Conservation (phyloP, 2,113 vertebrate species). For the Agapornis roseicollis region DNA sequence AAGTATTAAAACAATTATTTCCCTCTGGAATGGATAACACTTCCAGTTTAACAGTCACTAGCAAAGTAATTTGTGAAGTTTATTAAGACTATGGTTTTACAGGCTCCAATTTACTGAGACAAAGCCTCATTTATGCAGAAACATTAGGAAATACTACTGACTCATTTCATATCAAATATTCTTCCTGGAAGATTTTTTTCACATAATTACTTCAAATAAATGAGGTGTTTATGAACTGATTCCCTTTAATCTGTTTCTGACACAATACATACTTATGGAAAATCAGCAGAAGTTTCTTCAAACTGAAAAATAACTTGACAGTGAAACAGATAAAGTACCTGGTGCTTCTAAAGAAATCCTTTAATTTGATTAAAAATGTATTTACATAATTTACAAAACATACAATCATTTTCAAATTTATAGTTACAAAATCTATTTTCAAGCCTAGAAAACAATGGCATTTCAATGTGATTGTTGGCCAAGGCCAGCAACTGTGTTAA, state of each 20-base stretch:
- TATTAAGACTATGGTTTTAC: constrained; percentile 51
- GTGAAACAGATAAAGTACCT: neutral
- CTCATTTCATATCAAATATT: constrained; percentile 39
- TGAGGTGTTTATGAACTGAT: constrained; percentile 13
- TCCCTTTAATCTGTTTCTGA: constrained; percentile 31
- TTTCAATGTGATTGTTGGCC: neutral
- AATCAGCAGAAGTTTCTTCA: neutral
- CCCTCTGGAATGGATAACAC: constrained; percentile 17
- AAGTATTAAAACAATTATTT: constrained; percentile 33
- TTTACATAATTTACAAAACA: neutral
- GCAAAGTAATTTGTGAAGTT: constrained; percentile 51
- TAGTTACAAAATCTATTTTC: neutral
- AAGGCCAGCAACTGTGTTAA: neutral
- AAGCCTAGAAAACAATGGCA: neutral
- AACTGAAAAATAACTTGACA: neutral
- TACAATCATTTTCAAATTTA: neutral
- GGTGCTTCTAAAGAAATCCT: neutral
- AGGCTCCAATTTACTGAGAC: constrained; percentile 51
- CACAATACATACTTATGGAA: neutral
- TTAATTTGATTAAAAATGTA: neutral
- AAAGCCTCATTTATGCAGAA: constrained; percentile 42
- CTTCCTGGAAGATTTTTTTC: constrained; percentile 33
- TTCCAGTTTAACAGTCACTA: constrained; percentile 34
- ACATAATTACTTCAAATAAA: constrained; percentile 59
- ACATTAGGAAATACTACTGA: neutral